Conservation (phyloP, 2,888 invertebrate species). For the Xestia ashworthii region DNA sequence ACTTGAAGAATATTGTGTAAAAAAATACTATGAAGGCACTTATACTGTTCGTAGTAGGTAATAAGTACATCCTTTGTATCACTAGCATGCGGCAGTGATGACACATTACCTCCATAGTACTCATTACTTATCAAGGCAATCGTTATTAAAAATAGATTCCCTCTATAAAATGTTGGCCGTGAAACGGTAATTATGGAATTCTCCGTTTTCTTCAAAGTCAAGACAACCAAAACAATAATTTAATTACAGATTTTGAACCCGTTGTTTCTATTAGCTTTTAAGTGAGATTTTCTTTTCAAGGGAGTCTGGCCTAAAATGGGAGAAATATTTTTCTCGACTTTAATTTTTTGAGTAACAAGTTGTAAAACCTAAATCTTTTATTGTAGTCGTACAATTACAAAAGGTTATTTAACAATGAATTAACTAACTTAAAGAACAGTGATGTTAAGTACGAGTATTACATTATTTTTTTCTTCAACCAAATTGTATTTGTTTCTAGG, state of each 20-base stretch:
- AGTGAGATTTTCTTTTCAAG: neutral
- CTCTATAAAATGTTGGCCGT: constrained; percentile 13
- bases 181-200: constrained; percentile 1
- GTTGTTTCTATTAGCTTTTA: neutral
- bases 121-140: constrained; percentile 28
- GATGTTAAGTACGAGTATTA: neutral
- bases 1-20: neutral
- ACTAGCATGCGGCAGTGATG: constrained; percentile 5
- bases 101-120: constrained; percentile 20
- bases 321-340: neutral
- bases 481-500: constrained; percentile 70
- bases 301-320: neutral
- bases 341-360: neutral
- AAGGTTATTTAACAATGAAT: neutral
- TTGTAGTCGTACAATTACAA: neutral
- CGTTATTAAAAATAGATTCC: constrained; percentile 16
- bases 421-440: neutral
- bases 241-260: neutral
- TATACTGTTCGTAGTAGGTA: neutral
- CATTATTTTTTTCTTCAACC: neutral
- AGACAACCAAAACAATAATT: neutral
- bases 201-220: constrained; percentile 1
- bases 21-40: neutral
- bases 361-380: neutral
- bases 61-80: constrained; percentile 1